These are phyloP conservation scores for Andricus quercusramuli DNA, from an alignment of 2,888 invertebrate genomes.

Conservation along the genomic window DNA sequence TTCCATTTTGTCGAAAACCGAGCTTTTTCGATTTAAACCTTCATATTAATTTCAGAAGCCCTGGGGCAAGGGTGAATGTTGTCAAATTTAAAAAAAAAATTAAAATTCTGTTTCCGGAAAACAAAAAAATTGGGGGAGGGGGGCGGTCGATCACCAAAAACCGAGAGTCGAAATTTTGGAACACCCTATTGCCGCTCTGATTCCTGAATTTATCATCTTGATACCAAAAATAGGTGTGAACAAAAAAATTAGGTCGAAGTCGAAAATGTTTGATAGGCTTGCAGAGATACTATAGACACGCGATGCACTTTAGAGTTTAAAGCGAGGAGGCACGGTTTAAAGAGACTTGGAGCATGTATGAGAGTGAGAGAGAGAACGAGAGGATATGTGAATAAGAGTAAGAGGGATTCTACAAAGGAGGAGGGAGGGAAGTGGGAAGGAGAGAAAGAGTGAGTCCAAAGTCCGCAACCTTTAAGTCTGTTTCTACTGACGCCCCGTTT, in stretches of 20 bases:
- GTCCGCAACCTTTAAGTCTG: slow-evolving; percentile 38
- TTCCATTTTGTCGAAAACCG: too few species aligned
- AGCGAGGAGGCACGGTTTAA: neutral
- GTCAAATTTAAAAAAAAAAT: too few species aligned
- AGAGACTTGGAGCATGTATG: neutral
- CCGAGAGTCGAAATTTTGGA: too few species aligned
- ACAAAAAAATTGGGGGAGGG: too few species aligned
- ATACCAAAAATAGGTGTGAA: neutral
- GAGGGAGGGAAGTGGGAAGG: slow-evolving; percentile 8
- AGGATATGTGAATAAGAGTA: neutral
- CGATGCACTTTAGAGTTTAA: slow-evolving; percentile 33
- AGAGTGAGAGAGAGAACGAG: neutral
- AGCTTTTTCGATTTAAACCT: too few species aligned
- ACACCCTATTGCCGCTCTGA: too few species aligned
- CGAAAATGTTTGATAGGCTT: slow-evolving; percentile 20
- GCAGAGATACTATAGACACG: slow-evolving; percentile 1
- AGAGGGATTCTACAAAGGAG: slow-evolving; percentile 2
- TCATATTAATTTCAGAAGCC: too few species aligned
- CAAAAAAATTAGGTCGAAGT: slow-evolving; percentile 1
- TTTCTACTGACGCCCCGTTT: slow-evolving; percentile 9
- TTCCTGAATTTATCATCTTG: neutral
- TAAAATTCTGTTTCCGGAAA: too few species aligned
- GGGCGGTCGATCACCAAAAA: too few species aligned
- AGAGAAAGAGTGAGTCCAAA: slow-evolving; percentile 23
- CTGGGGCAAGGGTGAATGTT: too few species aligned